These are phyloP conservation scores for Tyrophagus putrescentiae DNA, from an alignment of 1,140 invertebrate species.

Conservation along the genomic window DNA sequence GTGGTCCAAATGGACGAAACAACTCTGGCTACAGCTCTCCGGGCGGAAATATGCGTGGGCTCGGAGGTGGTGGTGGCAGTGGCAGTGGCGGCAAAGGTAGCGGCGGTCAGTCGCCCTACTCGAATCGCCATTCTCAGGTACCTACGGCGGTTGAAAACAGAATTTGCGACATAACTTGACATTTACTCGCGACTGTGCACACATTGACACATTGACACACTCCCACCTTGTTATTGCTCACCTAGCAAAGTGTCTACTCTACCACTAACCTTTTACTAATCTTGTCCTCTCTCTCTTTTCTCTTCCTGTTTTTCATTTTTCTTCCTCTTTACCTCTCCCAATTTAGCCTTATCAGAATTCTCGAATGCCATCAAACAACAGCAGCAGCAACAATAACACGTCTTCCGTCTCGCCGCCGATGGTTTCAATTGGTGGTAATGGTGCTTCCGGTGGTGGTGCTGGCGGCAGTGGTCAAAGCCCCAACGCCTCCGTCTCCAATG, in stretches of 20 bases:
- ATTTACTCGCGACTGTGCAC: not conserved
- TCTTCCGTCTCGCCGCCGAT: not conserved
- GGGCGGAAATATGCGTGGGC: conserved; percentile 3
- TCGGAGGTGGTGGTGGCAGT: not conserved
- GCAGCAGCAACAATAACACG: not conserved
- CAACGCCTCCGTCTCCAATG: not conserved
- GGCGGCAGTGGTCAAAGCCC: not conserved
- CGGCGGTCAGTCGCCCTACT: not conserved
- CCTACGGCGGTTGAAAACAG: no score
- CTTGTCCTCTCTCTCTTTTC: no score
- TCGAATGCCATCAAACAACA: conserved; percentile 11
- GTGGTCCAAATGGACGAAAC: not conserved
- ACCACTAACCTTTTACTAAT: not conserved
- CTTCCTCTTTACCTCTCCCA: not conserved
- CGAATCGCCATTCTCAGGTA: conserved; percentile 13
- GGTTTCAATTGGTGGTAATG: not conserved
- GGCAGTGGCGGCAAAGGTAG: not conserved
- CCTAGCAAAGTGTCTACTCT: not conserved
- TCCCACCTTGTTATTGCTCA: conserved; percentile 8
- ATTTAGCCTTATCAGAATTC: conserved; percentile 16
- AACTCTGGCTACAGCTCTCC: not conserved
- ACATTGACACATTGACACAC: not conserved
- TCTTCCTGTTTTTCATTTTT: no score
- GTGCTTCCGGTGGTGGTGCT: not conserved
- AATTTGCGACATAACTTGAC: no score